Evolutionary conservation across 1,140 invertebrate species (phyloP), one percentile per base, ranked within the genome.

Genomic region (Drosophila fuyamai): DNA sequence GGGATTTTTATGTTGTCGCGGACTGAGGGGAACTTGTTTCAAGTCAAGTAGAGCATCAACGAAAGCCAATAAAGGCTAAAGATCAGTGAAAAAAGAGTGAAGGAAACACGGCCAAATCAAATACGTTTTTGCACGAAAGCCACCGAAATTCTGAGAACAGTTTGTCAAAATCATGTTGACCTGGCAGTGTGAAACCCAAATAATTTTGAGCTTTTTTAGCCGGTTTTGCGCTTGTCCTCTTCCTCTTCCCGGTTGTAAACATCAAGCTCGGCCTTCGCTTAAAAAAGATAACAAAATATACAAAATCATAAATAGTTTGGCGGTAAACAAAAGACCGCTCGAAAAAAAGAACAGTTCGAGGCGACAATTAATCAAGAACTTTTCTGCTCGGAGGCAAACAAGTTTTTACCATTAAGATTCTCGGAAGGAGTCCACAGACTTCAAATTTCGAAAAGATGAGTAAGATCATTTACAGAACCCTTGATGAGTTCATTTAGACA

Each of bases 31-130:
- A 74, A 85, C 82, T 73, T 85, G 72, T 81, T 67, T 60, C 74
- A 66, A 67, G 48, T 43, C 74, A 71, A 73, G 65, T 73, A 47
- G 66, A 73, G 70, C 67, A 60, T 56, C 53, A 62, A 29, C 67
- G 57, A 76, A 76, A 75, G 65, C 61, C 72, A 75, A 85, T 75
- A 86, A 86, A 86, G 73, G 77, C 60, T 66, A 54, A 86, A 78
- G 74, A 62, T 71, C 62, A 77, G 62, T 43, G 68, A 58, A 14
- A 59, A 53, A 61, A 51, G 35, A 55, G 43, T 53, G 56, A 63
- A 46, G 6, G 10, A 29, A 56, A 36, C 7, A 2, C 43, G 29
- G 41, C 70, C 16, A n/a, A 35, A 29, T 56, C 60, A 63, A 57
- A 63, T 57, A 56, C 7, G 14, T 54, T 44, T 55, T 38, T 55